These are phyloP conservation scores for Caprella mutica DNA, from an alignment of 2,888 invertebrate genomes.

Conservation along the genomic window DNA sequence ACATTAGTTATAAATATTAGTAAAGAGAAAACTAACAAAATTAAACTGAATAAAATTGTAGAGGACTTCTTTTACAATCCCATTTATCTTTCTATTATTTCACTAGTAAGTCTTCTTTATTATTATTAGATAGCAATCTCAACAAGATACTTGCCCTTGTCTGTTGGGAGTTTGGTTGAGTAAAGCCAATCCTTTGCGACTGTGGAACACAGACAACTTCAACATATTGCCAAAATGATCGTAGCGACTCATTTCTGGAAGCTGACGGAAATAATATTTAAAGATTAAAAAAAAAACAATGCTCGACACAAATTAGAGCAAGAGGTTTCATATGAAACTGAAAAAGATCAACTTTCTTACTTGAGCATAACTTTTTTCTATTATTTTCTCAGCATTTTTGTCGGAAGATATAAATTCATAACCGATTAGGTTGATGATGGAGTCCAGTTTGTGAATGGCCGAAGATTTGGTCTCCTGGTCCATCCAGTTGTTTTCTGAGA, in stretches of 20 bases:
- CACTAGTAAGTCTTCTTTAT: too few relatives aligned
- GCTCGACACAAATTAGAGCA: not conserved
- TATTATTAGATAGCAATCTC: too few relatives aligned
- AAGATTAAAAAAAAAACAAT: too few relatives aligned
- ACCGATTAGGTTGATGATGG: constrained; percentile 18
- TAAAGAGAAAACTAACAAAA: too few relatives aligned
- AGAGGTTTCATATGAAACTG: not conserved
- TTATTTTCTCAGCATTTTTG: too few relatives aligned
- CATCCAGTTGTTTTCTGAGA: constrained; percentile 17
- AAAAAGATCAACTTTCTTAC: too few relatives aligned
- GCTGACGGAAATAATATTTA: too few relatives aligned
- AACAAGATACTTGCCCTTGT: not conserved
- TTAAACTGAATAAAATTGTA: too few relatives aligned
- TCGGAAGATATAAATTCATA: constrained; percentile 3
- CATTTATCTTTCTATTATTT: too few relatives aligned
- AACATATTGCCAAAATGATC: constrained; percentile 2
- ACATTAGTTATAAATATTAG: too few relatives aligned
- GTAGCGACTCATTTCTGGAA: not conserved
- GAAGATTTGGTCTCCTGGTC: not conserved
- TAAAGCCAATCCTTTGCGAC: not conserved
- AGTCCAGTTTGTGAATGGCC: constrained; percentile 17
- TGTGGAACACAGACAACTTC: not conserved
- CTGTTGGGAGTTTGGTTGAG: not conserved
- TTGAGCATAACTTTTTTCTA: too few relatives aligned
- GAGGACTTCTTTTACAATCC: too few relatives aligned